Base-by-base conservation (phyloP, 2,888 invertebrate species). In the Clusia tigrina region DNA sequence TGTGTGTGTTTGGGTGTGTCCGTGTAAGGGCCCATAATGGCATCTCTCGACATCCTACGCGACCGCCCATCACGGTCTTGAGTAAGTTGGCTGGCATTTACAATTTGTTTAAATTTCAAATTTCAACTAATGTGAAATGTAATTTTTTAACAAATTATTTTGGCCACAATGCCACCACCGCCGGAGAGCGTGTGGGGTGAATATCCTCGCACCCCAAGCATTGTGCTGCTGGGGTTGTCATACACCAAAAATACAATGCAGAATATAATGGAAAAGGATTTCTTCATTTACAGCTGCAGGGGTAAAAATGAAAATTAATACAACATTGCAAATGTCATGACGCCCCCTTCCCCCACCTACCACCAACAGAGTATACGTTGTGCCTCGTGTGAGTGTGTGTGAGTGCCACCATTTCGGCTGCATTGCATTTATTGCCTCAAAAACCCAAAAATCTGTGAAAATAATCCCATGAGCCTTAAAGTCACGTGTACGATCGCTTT, bases 341-440 rank as follows among this genome's bases (percentile, higher is more conserved):
- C 54, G 17, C 24, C 17, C 22, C 2, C 32, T 25, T 2, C 15
- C 54, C n/a, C 54, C 54, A 48, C 48, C 20, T n/a, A n/a, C 48
- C 22, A 3, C 48, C 48, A 48, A 18, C 48, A 6, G 15, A 6
- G 10, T 17, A 12, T 32, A 32, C 42, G n/a, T 22, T 20, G 15
- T 52, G 52, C 20, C 22, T 25, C 5, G 48, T n/a, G n/a, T 10
- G 48, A 6, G n/a, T n/a, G 32, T 32, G 32, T 32, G 6, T 12
- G 6, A 32, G 32, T 12, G 12, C 12, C 42, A n/a, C 42, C n/a
- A 52, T 77, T 74, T 74, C 75, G 76, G 74, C 76, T 74, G 74
- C 74, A 74, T 73, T 74, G n/a, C n/a, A n/a, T n/a, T n/a, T n/a
- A n/a, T 74, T 77, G 78, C 79, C 79, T 74, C 75, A 72, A 76